Evolutionary conservation across 2,888 invertebrate genomes (phyloP), one percentile per base, ranked within the genome.

Genomic region (Buathra laborator): DNA sequence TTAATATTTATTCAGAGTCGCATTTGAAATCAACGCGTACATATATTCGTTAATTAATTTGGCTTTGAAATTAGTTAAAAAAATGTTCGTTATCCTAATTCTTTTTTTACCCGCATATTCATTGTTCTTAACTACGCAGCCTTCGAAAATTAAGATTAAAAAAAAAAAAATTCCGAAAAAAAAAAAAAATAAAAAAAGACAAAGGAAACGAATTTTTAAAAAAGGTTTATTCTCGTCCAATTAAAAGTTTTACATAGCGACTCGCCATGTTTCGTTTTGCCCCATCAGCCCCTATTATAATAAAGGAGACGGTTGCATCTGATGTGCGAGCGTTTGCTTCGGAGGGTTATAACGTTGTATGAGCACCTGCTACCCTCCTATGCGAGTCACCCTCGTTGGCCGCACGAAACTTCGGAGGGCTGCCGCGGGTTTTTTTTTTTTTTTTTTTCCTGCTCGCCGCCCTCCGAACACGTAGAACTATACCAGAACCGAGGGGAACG

Each of bases 331-430:
- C 37, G 19, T 43, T 16, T 19, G 44, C 68, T 3, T 19, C 56
- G 46, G 29, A 37, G 32, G 62, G 62, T 70, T 62, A 14, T 14
- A 70, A 19, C 62, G 14, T 3, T 24, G 3, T 5, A 43, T 9
- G 3, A 43, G 56, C 71, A 79, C 78, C 78, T 79, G 78, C 78
- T 24, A 51, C 71, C 62, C 70, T 70, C 32, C n/a, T 51, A 51
- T 24, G 24, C 37, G 19, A 71, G 70, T 51, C 62, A 48, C 62
- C 70, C 78, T 70, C 78, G 56, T 29, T 70, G 64, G 56, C 43
- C n/a, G 14, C 5, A 3, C 70, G 16, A 53, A 79, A 74, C 68
- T 68, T 79, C 29, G 5, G 19, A 53, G 67, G 66, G 77, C 29
- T 78, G 48, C 24, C 46, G 24, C 14, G 2, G 4, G 32, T 64